A percentile compares a stretch with the other conserved stretches of the same genome.
phyloP scores from a whole-genome alignment of 2,888 invertebrate species.

The Sesamia inferens region DNA sequence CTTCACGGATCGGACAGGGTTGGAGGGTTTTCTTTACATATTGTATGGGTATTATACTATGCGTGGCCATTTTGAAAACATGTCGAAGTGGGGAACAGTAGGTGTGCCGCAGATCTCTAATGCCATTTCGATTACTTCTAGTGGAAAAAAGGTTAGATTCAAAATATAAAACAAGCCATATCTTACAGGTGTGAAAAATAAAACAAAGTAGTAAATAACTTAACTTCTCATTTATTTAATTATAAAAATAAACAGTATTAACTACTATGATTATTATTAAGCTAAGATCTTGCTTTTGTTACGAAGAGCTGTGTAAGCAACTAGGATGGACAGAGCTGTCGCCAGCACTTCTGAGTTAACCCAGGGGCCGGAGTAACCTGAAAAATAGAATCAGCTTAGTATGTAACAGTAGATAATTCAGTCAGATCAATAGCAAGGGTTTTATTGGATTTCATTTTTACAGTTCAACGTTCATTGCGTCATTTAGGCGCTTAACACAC shows the following conservation, averaged over 20 bases:
- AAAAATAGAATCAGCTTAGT: background rate
- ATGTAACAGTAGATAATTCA: background rate
- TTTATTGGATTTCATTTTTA: too few species aligned
- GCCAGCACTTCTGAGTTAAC: constrained; percentile 98
- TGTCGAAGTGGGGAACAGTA: background rate
- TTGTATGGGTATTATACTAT: too few species aligned
- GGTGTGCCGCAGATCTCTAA: too few species aligned
- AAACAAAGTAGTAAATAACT: constrained; percentile 72
- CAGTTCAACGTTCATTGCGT: too few species aligned
- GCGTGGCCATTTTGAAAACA: background rate
- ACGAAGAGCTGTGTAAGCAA: constrained; percentile 96
- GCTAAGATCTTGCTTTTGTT: constrained; percentile 95
- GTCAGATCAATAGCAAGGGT: too few species aligned
- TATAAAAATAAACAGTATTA: constrained; percentile 68
- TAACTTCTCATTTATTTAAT: constrained; percentile 76
- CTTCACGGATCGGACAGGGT: too few species aligned
- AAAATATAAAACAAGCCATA: too few species aligned
- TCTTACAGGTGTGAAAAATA: too few species aligned
- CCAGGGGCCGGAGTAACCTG: constrained; percentile 97
- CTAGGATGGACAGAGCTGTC: constrained; percentile 93
- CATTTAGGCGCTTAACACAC: too few species aligned
- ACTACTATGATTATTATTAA: constrained; percentile 76
- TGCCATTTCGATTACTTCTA: background rate
- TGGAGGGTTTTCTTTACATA: too few species aligned
- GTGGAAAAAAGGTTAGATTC: background rate